These are phyloP conservation scores for Lagria hirta DNA, from an alignment of 2,888 invertebrate species.

Conservation along the genomic window DNA sequence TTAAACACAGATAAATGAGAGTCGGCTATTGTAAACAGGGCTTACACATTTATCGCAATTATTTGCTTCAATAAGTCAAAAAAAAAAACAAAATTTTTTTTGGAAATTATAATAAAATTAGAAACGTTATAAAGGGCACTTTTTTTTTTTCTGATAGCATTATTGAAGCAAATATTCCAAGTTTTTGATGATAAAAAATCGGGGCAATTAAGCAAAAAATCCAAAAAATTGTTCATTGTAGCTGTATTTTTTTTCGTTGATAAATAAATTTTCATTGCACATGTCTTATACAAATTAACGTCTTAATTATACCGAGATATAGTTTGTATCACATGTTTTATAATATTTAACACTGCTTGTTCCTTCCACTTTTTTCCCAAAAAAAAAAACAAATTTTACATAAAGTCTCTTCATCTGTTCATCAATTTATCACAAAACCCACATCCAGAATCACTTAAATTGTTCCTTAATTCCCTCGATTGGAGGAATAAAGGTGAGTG, in stretches of 20 bases:
- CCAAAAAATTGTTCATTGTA: slow-evolving; percentile 41
- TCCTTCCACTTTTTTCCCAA: slow-evolving; percentile 20
- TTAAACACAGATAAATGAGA: slow-evolving; percentile 52
- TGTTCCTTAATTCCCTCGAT: no score
- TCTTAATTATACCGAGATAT: slow-evolving; percentile 47
- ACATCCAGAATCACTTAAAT: slow-evolving; percentile 13
- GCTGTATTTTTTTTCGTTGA: slow-evolving; percentile 50
- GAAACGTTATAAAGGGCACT: slow-evolving; percentile 25
- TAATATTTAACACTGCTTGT: slow-evolving; percentile 39
- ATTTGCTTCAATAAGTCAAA: slow-evolving; percentile 24
- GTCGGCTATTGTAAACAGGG: slow-evolving; percentile 43
- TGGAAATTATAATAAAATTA: slow-evolving; percentile 8
- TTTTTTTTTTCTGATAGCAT: slow-evolving; percentile 19
- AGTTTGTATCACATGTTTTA: slow-evolving; percentile 51
- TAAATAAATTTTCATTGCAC: slow-evolving; percentile 48
- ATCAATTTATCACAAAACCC: slow-evolving; percentile 32
- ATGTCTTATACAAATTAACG: slow-evolving; percentile 43
- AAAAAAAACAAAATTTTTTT: slow-evolving; percentile 13
- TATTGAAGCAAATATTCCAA: slow-evolving; percentile 24
- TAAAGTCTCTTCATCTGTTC: slow-evolving; percentile 23
- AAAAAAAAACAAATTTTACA: no score
- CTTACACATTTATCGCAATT: slow-evolving; percentile 30
- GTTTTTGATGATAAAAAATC: slow-evolving; percentile 1
- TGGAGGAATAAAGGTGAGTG: no score
- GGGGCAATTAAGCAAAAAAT: slow-evolving; percentile 22